Evolutionary conservation across 2,888 invertebrate genomes (phyloP).

Genomic region (Pomacea canaliculata): DNA sequence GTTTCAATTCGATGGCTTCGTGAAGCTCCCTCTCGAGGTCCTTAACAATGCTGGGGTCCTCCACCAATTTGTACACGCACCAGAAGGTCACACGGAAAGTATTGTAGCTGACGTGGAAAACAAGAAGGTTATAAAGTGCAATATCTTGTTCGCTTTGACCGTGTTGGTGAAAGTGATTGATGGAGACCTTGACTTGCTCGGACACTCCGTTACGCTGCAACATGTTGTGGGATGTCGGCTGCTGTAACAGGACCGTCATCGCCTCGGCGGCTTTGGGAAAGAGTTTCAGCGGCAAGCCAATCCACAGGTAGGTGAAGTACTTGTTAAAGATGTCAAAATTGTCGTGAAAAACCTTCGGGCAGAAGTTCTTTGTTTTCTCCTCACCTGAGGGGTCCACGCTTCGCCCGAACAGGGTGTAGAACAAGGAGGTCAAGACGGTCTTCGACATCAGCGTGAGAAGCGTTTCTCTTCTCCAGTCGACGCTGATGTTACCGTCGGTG

Average conservation of each 20-base stretch:
- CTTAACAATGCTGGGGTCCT: constrained; percentile 50
- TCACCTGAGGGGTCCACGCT: constrained; percentile 16
- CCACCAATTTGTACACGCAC: constrained; percentile 63
- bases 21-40: constrained; percentile 61
- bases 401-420: constrained; percentile 68
- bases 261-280: constrained; percentile 65
- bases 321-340: constrained; percentile 68
- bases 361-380: constrained; percentile 47
- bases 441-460: constrained; percentile 62
- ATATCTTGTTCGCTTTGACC: constrained; percentile 66
- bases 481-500: not conserved
- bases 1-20: constrained; percentile 50
- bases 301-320: constrained; percentile 70
- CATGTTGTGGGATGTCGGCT: constrained; percentile 63
- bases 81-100: constrained; percentile 68
- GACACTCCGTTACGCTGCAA: constrained; percentile 61
- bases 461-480: constrained; percentile 50
- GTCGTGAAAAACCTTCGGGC: constrained; percentile 59
- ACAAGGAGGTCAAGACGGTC: constrained; percentile 67
- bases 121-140: constrained; percentile 68
- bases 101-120: constrained; percentile 70
- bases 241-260: constrained; percentile 57
- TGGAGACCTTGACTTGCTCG: constrained; percentile 66
- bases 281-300: constrained; percentile 64
- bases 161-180: constrained; percentile 62